Base-by-base conservation (phyloP, 2,797 vertebrate genomes). In the Ataeniobius toweri region DNA sequence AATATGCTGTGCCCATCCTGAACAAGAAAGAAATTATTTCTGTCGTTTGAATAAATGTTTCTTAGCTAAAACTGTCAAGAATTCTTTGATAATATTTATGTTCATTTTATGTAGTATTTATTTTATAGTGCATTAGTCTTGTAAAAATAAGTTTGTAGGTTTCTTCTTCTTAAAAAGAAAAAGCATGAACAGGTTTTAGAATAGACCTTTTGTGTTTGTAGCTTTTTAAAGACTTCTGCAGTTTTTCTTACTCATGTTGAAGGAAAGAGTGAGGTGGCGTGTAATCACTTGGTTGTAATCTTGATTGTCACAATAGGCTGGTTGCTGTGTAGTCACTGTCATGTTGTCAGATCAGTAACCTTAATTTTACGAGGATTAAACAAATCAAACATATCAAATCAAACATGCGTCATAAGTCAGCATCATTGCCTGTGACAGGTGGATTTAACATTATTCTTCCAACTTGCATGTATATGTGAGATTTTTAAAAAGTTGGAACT, bases 401-500 rank as follows among this genome's bases (percentile, higher is more conserved):
- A 20, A 56, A 55, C 5, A 20, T n/a, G 12, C 31, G 14, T 72
- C n/a, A 72, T 36, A 39, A 72, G 36, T 55, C 20, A 24, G 31
- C 20, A 24, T 72, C 22, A 56, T 31, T 72, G 28, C 28, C 31
- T 55, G 10, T 39, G 71, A 56, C 51, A 36, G 20, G 31, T 72
- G 53, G 12, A 20, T 36, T 24, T 31, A 20, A 31, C 8, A 53
- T 22, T 10, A 36, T 20, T 71, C 16, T 24, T 44, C n/a, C 0
- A 16, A 12, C 2, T 24, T 55, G 2, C 50, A 55, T 36, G 18
- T 53, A 10, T 3, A 1, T 50, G n/a, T 46, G 41, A 69, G 10
- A 41, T 26, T 70, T 70, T 48, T 16, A 46, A 77, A 71, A 71
- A 24, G 36, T 75, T 75, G 9, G 76, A 71, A 24, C 50, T 63